phyloP scores from a whole-genome alignment of 2,888 invertebrate genomes.

The Thecophora atra region DNA sequence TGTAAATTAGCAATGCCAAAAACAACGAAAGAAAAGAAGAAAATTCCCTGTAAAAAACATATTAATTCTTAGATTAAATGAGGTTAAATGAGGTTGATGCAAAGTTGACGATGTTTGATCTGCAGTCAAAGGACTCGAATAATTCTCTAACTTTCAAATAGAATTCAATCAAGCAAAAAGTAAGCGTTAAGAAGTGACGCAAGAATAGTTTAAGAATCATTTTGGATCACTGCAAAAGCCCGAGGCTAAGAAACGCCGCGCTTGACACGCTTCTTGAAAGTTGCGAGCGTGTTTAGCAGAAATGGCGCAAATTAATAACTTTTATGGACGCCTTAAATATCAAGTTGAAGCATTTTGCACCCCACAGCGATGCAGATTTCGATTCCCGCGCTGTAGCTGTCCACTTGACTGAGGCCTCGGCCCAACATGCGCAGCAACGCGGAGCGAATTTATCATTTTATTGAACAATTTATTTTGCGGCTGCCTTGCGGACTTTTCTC shows the following conservation, averaged over 20 bases:
- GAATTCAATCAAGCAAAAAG: no score
- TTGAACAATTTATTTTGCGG: conserved; percentile 30
- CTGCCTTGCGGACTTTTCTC: conserved; percentile 28
- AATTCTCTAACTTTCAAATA: neutral
- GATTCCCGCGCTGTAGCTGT: neutral
- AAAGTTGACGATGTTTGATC: no score
- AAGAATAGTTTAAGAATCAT: no score
- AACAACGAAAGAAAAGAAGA: no score
- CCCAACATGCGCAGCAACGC: conserved; percentile 23
- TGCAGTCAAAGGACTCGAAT: no score
- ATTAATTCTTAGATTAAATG: no score
- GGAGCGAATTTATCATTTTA: conserved; percentile 33
- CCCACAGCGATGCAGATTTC: neutral
- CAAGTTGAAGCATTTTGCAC: neutral
- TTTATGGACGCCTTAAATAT: conserved; percentile 29
- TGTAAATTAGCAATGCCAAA: no score
- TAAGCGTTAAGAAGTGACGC: neutral
- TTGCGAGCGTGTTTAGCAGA: conserved; percentile 4
- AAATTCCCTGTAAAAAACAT: no score
- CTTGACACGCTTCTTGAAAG: conserved; percentile 10
- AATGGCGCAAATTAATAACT: conserved; percentile 33
- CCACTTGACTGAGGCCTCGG: neutral
- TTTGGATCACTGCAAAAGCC: no score
- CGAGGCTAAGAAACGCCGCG: neutral
- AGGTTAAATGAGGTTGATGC: no score